Base-by-base conservation (phyloP, 2,888 invertebrate species). In the Perdita meconis region DNA sequence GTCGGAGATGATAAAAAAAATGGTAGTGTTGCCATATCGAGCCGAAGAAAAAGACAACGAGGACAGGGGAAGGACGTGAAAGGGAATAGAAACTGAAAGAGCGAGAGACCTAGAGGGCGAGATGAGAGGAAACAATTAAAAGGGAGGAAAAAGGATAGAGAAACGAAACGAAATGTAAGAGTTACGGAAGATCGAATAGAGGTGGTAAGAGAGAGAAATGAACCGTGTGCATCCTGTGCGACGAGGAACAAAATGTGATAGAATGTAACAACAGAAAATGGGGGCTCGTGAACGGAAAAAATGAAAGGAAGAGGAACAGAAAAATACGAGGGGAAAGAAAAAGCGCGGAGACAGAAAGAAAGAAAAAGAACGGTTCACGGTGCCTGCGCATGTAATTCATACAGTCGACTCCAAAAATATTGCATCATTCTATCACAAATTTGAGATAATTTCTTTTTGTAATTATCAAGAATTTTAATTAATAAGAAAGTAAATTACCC, bases 381-480 rank as follows among this genome's bases (percentile, higher is more conserved):
- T 50, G 61, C 16, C 53, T 40, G 71, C 55, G 70, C 71, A 56
- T 71, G 56, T 74, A 72, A 40, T 4, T 51, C 8, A 22, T 42
- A 24, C 55, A 53, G 34, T 22, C 36, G 47, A 19, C 10, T 19
- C 19, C 10, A 10, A 16, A 47, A 8, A 16, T 19, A 44, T 44
- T 44, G 44, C 19, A 16, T 16, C 10, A 47, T 47, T 10, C 12
- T 10, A 19, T 19, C 19, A 19, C 22, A 16, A 19, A 19, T 10
- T 10, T 19, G 47, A 19, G 22, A 10, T 22, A 19, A 19, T 30
- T 30, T 82, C 82, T 82, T 30, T 30, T 82, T 79, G 79, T 82
- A 82, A 82, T 82, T 82, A 82, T 82, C 82, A 6, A 30, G 30
- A 30, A 4, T 30, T 30, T 30, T 30, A 30, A 30, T 30, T 2